phyloP scores from a whole-genome alignment of 1,140 invertebrate genomes.

The Platyscapa corneri region DNA sequence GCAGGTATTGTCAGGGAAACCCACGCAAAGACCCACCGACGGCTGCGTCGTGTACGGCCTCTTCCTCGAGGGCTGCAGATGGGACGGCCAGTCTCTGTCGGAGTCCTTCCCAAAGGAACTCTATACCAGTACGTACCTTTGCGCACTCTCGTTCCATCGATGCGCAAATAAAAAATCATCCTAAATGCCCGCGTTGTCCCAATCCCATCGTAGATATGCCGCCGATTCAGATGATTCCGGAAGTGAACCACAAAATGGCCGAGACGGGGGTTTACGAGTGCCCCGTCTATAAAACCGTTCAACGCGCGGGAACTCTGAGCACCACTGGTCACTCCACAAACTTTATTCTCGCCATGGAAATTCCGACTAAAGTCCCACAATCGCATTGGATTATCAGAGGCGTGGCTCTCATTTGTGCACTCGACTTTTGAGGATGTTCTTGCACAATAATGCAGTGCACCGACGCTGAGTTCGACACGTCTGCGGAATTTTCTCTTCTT shows the following conservation, averaged over 20 bases:
- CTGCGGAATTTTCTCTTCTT: background rate
- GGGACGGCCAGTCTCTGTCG: conserved; percentile 76
- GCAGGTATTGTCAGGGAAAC: conserved; percentile 73
- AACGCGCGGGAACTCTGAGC: conserved; percentile 80
- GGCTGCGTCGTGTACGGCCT: conserved; percentile 84
- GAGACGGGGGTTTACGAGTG: conserved; percentile 77
- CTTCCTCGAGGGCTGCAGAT: conserved; percentile 84
- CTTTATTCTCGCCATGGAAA: conserved; percentile 83
- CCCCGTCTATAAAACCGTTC: conserved; percentile 85
- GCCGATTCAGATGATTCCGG: conserved; percentile 78
- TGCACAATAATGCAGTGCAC: too few relatives aligned
- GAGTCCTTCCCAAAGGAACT: conserved; percentile 80
- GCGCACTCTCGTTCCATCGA: background rate
- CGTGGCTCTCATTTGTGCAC: conserved; percentile 84
- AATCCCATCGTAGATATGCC: conserved; percentile 76
- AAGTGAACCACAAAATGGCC: conserved; percentile 73
- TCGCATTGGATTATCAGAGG: conserved; percentile 87
- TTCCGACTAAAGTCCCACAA: conserved; percentile 78
- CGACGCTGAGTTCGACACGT: too few relatives aligned
- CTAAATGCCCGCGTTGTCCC: too few relatives aligned
- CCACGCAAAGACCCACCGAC: conserved; percentile 75
- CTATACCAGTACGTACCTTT: conserved; percentile 74
- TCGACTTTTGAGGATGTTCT: conserved; percentile 78
- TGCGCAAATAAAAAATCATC: too few relatives aligned
- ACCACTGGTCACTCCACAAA: conserved; percentile 90